Conservation (phyloP, 2,888 invertebrate species). For the Tiphia femorata region DNA sequence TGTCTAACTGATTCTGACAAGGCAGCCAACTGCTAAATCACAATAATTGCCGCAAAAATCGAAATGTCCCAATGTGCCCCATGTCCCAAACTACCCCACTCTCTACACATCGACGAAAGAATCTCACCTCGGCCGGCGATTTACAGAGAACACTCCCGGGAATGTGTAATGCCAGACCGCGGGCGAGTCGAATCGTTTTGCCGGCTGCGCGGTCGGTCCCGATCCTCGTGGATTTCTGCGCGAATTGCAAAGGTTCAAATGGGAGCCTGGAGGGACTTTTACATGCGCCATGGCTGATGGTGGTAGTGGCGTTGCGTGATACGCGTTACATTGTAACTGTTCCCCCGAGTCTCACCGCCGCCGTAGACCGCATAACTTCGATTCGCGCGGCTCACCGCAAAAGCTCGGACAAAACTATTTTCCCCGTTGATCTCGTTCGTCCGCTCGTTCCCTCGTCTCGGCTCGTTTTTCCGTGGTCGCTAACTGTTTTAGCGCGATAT, state of each 20-base stretch:
- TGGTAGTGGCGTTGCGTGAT: conserved; percentile 12
- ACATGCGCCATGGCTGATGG: neutral
- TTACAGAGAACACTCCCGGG: conserved; percentile 36
- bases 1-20: too few species aligned
- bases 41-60: too few species aligned
- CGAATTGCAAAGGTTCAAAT: conserved; percentile 29
- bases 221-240: conserved; percentile 2
- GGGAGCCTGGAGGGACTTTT: too few species aligned
- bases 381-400: conserved; percentile 32
- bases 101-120: too few species aligned
- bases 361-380: conserved; percentile 34
- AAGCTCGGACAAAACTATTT: conserved; percentile 20
- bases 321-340: conserved; percentile 8
- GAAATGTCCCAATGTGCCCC: too few species aligned
- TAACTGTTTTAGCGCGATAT: too few species aligned
- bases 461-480: too few species aligned
- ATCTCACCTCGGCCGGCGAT: conserved; percentile 45
- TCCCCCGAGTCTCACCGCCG: neutral
- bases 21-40: too few species aligned
- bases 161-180: conserved; percentile 39
- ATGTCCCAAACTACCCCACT: too few species aligned
- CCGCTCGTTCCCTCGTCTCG: too few species aligned
- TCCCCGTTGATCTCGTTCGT: neutral
- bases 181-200: conserved; percentile 30
- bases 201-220: conserved; percentile 22